phyloP scores from a whole-genome alignment of 2,888 invertebrate species.

The Mechanitis messenoides region DNA sequence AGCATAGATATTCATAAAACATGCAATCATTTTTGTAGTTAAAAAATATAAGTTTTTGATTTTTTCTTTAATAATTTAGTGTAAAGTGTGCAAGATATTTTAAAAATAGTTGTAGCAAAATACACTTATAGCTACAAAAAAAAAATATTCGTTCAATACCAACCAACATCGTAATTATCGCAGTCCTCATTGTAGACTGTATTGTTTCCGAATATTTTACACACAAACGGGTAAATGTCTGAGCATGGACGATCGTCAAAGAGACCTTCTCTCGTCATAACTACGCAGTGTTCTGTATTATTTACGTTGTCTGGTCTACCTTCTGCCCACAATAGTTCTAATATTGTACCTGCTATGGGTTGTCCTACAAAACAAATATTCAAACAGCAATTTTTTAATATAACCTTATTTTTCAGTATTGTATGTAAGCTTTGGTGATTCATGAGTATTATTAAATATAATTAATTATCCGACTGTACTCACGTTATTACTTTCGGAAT shows the following conservation, averaged over 20 bases:
- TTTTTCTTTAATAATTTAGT: neutral
- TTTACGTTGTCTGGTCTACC: slow-evolving; percentile 43
- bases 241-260: slow-evolving; percentile 45
- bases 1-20: no score
- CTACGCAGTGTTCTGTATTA: slow-evolving; percentile 44
- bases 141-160: slow-evolving; percentile 8
- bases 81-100: neutral
- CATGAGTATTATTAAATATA: no score
- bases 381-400: no score
- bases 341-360: slow-evolving; percentile 40
- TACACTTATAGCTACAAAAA: no score
- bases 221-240: slow-evolving; percentile 46
- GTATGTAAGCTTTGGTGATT: no score
- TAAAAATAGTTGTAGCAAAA: no score
- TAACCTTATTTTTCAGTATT: no score
- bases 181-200: slow-evolving; percentile 42
- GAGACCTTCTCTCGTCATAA: slow-evolving; percentile 50
- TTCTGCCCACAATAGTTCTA: slow-evolving; percentile 47
- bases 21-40: no score
- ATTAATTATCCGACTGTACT: no score
- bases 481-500: no score
- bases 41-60: no score
- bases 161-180: slow-evolving; percentile 43
- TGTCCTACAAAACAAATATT: slow-evolving; percentile 35
- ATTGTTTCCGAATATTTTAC: slow-evolving; percentile 44